Conservation (phyloP, 2,113 vertebrate genomes). For the Erpornis zantholeuca region DNA sequence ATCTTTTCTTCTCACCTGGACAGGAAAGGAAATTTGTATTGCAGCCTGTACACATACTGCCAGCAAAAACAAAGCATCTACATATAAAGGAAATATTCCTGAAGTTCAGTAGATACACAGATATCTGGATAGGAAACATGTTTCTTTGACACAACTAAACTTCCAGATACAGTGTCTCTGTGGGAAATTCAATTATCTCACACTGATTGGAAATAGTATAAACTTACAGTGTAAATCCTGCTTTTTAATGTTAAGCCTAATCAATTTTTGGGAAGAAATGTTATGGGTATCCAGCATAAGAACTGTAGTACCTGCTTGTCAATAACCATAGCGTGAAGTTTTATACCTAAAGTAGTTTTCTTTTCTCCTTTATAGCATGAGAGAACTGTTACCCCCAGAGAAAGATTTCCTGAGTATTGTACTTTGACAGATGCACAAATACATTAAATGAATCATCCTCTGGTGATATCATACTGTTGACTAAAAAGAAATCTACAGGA, state of each 20-base stretch:
- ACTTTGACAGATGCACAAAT: neutral
- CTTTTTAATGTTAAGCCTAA: neutral
- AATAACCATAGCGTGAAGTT: neutral
- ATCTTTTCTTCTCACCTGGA: neutral
- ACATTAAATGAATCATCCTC: neutral
- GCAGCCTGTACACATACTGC: neutral
- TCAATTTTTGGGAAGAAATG: neutral
- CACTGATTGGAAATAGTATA: neutral
- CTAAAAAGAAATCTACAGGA: neutral
- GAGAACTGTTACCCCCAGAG: neutral
- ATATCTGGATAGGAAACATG: neutral
- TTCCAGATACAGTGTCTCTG: neutral
- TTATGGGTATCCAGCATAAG: neutral
- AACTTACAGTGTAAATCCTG: neutral
- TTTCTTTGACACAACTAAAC: neutral
- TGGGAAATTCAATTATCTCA: neutral
- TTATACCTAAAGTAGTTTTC: neutral
- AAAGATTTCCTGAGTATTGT: neutral
- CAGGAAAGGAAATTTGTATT: neutral
- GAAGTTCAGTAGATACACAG: neutral
- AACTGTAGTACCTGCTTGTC: neutral
- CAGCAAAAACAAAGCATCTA: neutral
- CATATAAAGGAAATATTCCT: neutral
- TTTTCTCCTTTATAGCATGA: neutral
- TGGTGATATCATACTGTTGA: neutral